Evolutionary conservation across 2,113 vertebrate species (phyloP), one percentile per base, ranked within the genome.

Genomic region (Paedocypris sp.): DNA sequence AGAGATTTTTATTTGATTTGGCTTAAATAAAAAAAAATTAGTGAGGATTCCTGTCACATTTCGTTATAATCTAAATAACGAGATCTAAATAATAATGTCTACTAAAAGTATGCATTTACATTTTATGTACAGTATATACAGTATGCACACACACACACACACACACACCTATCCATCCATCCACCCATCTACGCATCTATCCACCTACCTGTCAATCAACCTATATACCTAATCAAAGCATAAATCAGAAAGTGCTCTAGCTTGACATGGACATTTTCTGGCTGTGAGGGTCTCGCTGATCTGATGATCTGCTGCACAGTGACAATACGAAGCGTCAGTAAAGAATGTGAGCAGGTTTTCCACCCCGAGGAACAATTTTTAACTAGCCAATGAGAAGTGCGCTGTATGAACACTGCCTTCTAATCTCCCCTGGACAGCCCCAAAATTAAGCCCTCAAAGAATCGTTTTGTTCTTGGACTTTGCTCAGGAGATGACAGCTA

Each of bases 261-360:
- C 20, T 28, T 26, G 4, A 15, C 42, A 57, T 75, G 74, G 73
- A 79, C 78, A 76, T 62, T 58, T 73, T 65, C 73, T 15, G 42
- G 9, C 22, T 64, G 42, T 36, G 59, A 32, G 47, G 41, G 29
- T 41, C 29, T 42, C 41, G 31, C 38, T 66, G 36, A 54, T 64
- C 60, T 7, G 49, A 61, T 45, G 56, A 50, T 31, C 45, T 54
- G 12, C 43, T 64, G 63, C 60, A 8, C 64, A 65, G 62, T 58
- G 48, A 71, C 71, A 70, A 57, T 59, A 56, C 72, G 25, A 70
- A 75, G 75, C 71, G 73, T 69, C 73, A 46, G 15, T 39, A 42
- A 79, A 59, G 75, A 80, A 80, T 82, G 76, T 70, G 54, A 75
- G 76, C 75, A 72, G 77, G 65, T 70, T 80, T 79, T 80, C 71